These are phyloP conservation scores for Atherix ibis DNA, from an alignment of 2,888 invertebrate genomes.

Conservation along the genomic window DNA sequence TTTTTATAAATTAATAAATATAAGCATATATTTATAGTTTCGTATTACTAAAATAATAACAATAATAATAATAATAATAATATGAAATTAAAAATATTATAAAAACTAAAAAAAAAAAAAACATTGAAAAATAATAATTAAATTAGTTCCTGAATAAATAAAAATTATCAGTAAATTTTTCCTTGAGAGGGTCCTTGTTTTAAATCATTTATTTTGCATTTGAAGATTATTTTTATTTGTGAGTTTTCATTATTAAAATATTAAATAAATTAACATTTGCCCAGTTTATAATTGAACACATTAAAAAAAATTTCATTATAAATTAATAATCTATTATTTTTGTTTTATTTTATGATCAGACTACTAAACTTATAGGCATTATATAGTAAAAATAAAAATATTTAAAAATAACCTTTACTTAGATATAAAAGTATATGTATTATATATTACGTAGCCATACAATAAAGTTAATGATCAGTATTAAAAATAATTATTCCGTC, in stretches of 20 bases:
- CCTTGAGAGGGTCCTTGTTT: conserved; percentile 34
- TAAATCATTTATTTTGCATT: conserved; percentile 9
- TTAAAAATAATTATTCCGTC: too few species aligned
- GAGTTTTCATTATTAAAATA: not conserved
- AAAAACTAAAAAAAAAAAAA: conserved; percentile 13
- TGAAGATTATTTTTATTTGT: conserved; percentile 8
- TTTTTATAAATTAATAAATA: conserved; percentile 1
- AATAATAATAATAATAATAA: conserved; percentile 14
- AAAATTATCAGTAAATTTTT: not conserved
- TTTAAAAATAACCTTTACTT: too few species aligned
- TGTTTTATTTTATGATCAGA: too few species aligned
- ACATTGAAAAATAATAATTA: not conserved
- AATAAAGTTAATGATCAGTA: too few species aligned
- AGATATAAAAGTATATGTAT: too few species aligned
- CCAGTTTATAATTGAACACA: too few species aligned
- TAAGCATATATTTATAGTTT: conserved; percentile 14
- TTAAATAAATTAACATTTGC: too few species aligned
- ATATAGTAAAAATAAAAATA: too few species aligned
- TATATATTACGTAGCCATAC: too few species aligned
- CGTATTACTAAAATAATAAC: conserved; percentile 14
- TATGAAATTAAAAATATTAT: conserved; percentile 16
- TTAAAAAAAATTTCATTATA: too few species aligned
- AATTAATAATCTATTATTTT: too few species aligned
- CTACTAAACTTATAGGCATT: too few species aligned
- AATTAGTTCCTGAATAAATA: not conserved